Evolutionary conservation across 1,140 invertebrate genomes (phyloP).

Genomic region (Apolygus lucorum): DNA sequence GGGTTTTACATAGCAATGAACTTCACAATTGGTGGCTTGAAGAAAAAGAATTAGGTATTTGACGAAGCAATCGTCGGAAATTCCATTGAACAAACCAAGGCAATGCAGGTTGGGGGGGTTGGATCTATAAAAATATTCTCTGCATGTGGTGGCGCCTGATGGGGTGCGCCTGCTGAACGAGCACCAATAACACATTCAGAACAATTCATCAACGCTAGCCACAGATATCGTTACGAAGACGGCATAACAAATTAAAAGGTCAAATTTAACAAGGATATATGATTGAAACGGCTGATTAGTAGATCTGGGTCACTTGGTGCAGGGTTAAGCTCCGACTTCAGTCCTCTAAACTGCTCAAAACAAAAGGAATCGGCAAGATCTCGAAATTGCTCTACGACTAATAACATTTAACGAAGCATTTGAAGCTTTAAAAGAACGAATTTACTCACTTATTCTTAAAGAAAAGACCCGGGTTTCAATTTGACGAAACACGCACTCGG

Average conservation of each 20-base stretch:
- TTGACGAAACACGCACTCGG: neutral
- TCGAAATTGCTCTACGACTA: neutral
- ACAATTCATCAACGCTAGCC: neutral
- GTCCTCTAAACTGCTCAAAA: neutral
- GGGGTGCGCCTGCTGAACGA: neutral
- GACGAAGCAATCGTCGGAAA: neutral
- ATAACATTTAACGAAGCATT: neutral
- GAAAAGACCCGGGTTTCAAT: neutral
- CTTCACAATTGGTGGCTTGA: neutral
- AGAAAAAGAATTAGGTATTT: neutral
- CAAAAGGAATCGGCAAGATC: neutral
- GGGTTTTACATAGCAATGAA: neutral
- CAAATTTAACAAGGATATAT: constrained; percentile 6
- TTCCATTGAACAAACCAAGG: neutral
- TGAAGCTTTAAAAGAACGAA: neutral
- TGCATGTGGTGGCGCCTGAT: neutral
- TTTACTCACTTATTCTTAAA: neutral
- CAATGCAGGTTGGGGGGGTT: neutral
- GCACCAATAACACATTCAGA: neutral
- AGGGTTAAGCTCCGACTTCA: neutral
- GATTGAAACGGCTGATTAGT: neutral
- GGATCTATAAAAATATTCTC: constrained; percentile 12
- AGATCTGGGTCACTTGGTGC: neutral
- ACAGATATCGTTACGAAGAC: neutral
- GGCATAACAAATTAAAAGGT: neutral